Base-by-base conservation (phyloP, 2,888 invertebrate genomes). In the Sthenelais limicola region DNA sequence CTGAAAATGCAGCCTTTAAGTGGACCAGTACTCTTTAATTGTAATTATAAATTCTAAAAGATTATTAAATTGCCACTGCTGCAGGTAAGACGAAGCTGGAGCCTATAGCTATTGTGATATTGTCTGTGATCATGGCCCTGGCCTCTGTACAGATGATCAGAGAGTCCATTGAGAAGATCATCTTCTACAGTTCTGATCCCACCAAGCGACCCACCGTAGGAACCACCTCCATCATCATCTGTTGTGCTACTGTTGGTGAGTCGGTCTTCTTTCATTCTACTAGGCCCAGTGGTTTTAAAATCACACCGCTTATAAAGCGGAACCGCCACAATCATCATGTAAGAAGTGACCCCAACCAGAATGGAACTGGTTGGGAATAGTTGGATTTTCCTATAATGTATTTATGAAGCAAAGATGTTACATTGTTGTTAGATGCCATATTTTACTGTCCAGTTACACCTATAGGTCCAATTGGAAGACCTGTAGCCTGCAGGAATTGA, bases 61-160 rank as follows among this genome's bases (percentile, higher is more conserved):
- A 43, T 12, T 43, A 43, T 43, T 43, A 43, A 12, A 43, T 43
- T 43, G 43, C 18, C 43, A 43, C 43, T 43, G 9, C 9, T 51
- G 7, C 72, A 79, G 79, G 79, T 32, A 58, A 85, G 21, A 88
- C 87, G 24, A 80, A 86, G 26, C 79, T 88, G 4, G 86, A 88
- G 76, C 88, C 88, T 0, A 74, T 88, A 30, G 83, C 86, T 9
- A 78, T 86, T 71, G 82, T 88, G 49, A 80, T 88, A 47, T 82
- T 87, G 54, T 83, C 84, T 62, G 85, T 87, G 32, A 80, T 87
- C 18, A 87, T 87, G 87, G 86, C 84, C 28, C 83, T 87, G 62
- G 87, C 88, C 0, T 84, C 83, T 51, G 78, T 88, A 1, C 85
- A 85, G 72, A 79, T 79, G 76, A 77, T 89, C 28, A 82, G 85